phyloP scores from a whole-genome alignment of 2,888 invertebrate genomes.

The Pedicia rivosa region DNA sequence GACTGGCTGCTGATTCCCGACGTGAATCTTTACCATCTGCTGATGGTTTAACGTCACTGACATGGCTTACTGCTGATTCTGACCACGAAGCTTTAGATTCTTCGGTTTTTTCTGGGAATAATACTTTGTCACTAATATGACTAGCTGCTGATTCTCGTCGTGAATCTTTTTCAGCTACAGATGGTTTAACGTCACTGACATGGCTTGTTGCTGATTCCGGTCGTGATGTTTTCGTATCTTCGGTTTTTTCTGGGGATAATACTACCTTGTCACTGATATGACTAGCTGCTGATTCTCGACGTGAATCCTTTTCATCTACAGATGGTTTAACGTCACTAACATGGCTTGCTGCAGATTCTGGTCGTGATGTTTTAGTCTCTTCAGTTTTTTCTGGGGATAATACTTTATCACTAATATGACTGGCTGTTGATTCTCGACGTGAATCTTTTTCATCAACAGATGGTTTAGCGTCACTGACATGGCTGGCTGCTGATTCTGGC shows the following conservation, averaged over 20 bases:
- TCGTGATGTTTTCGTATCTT: not conserved
- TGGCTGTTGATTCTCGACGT: not conserved
- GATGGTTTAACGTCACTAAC: not conserved
- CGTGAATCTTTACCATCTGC: constrained; percentile 11
- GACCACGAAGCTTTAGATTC: not conserved
- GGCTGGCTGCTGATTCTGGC: too few species aligned
- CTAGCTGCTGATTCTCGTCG: too few species aligned
- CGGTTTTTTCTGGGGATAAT: constrained; percentile 1
- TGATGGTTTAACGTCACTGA: too few species aligned
- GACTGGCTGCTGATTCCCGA: constrained; percentile 5
- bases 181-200: not conserved
- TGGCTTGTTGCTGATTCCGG: not conserved
- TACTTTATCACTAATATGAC: not conserved
- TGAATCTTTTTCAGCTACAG: not conserved
- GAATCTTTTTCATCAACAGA: not conserved
- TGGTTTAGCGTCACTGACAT: too few species aligned
- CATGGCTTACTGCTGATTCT: constrained; percentile 1
- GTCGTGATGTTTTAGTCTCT: too few species aligned
- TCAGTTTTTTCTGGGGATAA: too few species aligned
- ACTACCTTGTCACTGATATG: constrained; percentile 12
- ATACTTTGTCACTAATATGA: not conserved
- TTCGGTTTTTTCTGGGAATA: not conserved
- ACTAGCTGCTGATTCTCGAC: constrained; percentile 6
- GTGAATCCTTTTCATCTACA: constrained; percentile 11
- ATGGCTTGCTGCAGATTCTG: constrained; percentile 8